Percentiles rank a stretch among this genome's conserved stretches.
phyloP scores from a whole-genome alignment of 2,797 vertebrate species.

The Darevskia nairensis region DNA sequence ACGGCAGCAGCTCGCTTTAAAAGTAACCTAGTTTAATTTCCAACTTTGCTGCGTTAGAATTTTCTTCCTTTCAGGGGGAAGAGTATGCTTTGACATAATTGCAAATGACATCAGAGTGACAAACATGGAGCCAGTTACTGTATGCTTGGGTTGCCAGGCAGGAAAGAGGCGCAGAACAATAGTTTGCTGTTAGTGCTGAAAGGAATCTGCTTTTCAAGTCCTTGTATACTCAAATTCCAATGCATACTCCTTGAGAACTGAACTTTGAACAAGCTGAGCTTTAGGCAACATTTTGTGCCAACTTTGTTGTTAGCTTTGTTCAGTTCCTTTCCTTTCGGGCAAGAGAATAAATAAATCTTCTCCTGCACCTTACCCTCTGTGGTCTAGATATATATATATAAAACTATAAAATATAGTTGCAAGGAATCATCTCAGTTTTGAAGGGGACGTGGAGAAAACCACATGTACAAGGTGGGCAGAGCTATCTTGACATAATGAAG shows the following conservation, averaged over 20 bases:
- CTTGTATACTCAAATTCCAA: not conserved
- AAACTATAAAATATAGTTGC: not conserved
- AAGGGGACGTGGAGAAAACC: not conserved
- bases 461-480: not conserved
- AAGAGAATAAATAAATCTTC: not conserved
- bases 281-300: not conserved
- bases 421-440: not conserved
- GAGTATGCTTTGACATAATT: not conserved
- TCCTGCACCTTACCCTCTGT: not conserved
- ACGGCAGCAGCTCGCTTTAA: not conserved
- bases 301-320: not conserved
- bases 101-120: not conserved
- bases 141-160: conserved; percentile 9
- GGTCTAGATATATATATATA: no score
- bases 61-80: not conserved
- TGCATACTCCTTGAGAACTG: not conserved
- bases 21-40: conserved; percentile 10
- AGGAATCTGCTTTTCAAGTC: not conserved
- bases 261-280: not conserved
- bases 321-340: not conserved
- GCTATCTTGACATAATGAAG: not conserved
- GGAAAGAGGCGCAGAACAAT: conserved; percentile 12
- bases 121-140: not conserved
- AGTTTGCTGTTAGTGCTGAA: not conserved
- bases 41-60: not conserved